A percentile compares a stretch with the other conserved stretches of the same genome.
These are phyloP conservation scores for Philopotamus ludificatus DNA, from an alignment of 1,140 invertebrate species.

Conservation along the genomic window DNA sequence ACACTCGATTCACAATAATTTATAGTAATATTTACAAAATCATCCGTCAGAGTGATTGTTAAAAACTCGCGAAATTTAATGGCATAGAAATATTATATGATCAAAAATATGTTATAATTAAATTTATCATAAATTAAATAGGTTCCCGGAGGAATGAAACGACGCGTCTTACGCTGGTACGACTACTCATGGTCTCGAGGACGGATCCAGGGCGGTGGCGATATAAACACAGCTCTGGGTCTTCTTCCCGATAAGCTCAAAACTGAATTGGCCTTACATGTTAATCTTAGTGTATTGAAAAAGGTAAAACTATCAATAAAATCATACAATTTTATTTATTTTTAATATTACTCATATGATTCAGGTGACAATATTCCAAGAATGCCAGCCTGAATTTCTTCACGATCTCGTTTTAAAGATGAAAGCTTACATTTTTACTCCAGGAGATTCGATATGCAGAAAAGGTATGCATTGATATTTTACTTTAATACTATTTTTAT, in stretches of 20 bases:
- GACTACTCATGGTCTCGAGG: conserved; percentile 97
- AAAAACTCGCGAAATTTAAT: no score
- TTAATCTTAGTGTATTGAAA: conserved; percentile 92
- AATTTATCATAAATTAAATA: conserved; percentile 40
- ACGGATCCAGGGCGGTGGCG: conserved; percentile 91
- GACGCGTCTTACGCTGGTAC: conserved; percentile 92
- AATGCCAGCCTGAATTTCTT: conserved; percentile 95
- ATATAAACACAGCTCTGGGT: conserved; percentile 92
- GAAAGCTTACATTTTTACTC: conserved; percentile 97
- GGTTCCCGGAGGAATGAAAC: conserved; percentile 92
- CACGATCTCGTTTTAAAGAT: conserved; percentile 96
- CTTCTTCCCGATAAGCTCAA: conserved; percentile 94
- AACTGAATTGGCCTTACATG: conserved; percentile 93
- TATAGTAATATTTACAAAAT: no score
- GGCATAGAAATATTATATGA: no score
- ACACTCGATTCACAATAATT: no score
- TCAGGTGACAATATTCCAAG: conserved; percentile 83
- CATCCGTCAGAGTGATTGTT: no score
- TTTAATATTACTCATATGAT: not conserved
- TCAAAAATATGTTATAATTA: not conserved
- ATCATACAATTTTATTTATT: not conserved
- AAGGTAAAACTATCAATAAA: conserved; percentile 66
- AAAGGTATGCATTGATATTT: conserved; percentile 64
- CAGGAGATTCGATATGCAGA: conserved; percentile 92
- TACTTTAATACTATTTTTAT: conserved; percentile 10